Conservation (phyloP, 2,888 invertebrate genomes). For the Spatulosminthurus flaviceps region DNA sequence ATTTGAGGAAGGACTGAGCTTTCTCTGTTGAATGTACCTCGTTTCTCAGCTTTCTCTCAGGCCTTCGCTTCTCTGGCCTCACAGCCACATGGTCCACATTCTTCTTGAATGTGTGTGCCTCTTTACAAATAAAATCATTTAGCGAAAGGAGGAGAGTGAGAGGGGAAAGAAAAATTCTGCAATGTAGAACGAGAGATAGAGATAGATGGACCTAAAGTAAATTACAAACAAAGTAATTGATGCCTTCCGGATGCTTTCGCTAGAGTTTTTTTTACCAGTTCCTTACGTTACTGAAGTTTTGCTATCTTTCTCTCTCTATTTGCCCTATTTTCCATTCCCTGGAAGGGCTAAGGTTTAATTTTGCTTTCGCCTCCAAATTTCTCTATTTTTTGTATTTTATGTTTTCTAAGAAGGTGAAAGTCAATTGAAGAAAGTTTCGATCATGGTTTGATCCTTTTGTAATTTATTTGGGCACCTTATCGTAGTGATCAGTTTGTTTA, state of each 20-base stretch:
- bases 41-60: neutral
- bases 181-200: too few species aligned
- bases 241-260: constrained; percentile 42
- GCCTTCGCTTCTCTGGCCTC: neutral
- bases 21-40: neutral
- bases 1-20: neutral
- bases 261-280: constrained; percentile 30
- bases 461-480: too few species aligned
- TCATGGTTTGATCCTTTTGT: too few species aligned
- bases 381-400: neutral
- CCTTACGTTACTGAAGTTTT: neutral
- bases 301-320: neutral
- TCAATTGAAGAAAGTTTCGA: too few species aligned
- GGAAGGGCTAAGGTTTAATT: neutral
- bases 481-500: too few species aligned
- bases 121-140: constrained; percentile 44
- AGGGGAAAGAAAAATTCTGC: constrained; percentile 19
- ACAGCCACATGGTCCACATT: constrained; percentile 18
- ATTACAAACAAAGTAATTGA: constrained; percentile 49
- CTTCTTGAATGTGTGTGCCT: neutral
- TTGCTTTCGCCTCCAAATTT: neutral
- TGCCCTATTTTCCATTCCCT: too few species aligned
- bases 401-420: neutral
- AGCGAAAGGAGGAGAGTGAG: constrained; percentile 29
- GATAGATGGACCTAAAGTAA: constrained; percentile 47